Percentiles rank a stretch among this genome's conserved stretches.
Evolutionary conservation across 2,888 invertebrate genomes (phyloP).

Genomic region (Pachycephus smyrnensis): DNA sequence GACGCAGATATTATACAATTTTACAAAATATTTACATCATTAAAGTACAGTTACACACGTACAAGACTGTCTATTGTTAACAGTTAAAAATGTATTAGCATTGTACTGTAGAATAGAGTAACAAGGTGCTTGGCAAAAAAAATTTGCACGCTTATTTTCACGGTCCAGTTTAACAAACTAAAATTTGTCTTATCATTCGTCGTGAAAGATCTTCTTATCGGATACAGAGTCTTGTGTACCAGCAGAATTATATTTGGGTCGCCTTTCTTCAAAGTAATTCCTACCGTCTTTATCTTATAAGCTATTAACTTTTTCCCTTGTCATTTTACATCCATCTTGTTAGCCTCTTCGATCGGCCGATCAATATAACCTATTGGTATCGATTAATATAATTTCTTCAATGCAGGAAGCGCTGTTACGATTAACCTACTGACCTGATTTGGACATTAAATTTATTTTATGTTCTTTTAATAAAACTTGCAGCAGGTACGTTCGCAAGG

Average conservation of each 20-base stretch:
- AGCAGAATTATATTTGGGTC: background rate
- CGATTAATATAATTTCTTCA: background rate
- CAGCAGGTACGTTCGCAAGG: background rate
- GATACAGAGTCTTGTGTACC: background rate
- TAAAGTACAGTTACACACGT: background rate
- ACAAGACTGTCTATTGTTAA: background rate
- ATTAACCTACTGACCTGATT: conserved; percentile 31
- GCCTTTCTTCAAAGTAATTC: background rate
- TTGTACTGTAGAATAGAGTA: background rate
- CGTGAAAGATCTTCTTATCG: background rate
- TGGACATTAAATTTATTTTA: background rate
- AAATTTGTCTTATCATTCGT: background rate
- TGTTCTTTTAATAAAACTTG: background rate
- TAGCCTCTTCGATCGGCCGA: background rate
- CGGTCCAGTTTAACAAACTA: background rate
- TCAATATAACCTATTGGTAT: background rate
- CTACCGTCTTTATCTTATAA: background rate
- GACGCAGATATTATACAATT: no score
- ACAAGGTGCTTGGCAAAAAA: background rate
- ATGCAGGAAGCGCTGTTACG: conserved; percentile 3
- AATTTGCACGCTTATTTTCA: background rate
- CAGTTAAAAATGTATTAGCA: background rate
- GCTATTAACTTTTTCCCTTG: background rate
- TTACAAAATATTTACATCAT: background rate
- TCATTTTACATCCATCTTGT: background rate